Base-by-base conservation (phyloP, 2,797 vertebrate species). In the Rhadinocentrus ornatus region DNA sequence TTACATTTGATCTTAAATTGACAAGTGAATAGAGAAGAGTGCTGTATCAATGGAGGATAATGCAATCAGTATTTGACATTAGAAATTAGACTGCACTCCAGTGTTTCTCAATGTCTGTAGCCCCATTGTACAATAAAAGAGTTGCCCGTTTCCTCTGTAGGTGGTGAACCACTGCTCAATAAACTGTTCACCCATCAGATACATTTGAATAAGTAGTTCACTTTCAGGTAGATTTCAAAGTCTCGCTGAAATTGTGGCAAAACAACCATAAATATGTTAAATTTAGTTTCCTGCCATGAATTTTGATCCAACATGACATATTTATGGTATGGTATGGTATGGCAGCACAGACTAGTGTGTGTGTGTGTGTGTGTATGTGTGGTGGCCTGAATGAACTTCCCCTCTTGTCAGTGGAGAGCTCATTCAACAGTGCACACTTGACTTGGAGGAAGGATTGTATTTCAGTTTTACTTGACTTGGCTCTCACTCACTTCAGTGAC, bases 401-500 rank as follows among this genome's bases (percentile, higher is more conserved):
- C 66, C 48, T 60, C 62, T n/a, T 56, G 60, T 53, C 68, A 8
- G 44, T 6, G 10, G 27, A 73, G 73, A 73, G 63, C 76, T 77
- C 64, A 54, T 79, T 79, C 64, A 80, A 31, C 71, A 39, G 68
- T 71, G 34, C 46, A 13, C 67, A 69, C 77, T 66, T 56, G 73
- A 75, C 82, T 69, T 26, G 16, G 65, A 78, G 34, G 62, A 77
- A 63, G 66, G 73, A 83, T 86, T 84, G 72, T 48, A 18, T 85
- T 87, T 86, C 77, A 73, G 29, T 53, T 81, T 71, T 63, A 39
- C 65, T 73, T 50, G 48, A 66, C 64, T 75, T 24, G 46, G 22
- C 48, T 75, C 69, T 79, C 60, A 65, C 53, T 78, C 70, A 10
- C 34, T 37, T 4, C 57, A 4, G 46, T 79, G 75, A 80, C 83